A percentile compares a stretch with the other conserved stretches of the same genome.
Evolutionary conservation across 1,140 invertebrate genomes (phyloP).

Genomic region (Zaprionus inermis): DNA sequence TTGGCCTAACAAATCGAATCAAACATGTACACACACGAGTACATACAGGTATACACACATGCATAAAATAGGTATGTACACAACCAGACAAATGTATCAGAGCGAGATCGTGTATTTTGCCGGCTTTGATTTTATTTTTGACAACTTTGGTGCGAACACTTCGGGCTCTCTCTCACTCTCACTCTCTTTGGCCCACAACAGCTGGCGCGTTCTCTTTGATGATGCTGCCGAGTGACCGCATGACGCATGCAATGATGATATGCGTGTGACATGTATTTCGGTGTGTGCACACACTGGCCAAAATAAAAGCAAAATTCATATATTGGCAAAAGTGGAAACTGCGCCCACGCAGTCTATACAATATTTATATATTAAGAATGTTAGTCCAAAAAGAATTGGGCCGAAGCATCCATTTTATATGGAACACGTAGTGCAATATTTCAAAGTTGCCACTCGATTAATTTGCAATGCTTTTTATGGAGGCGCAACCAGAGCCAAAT

Average conservation of each 20-base stretch:
- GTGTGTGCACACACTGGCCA: slow-evolving; percentile 52
- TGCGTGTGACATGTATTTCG: slow-evolving; percentile 26
- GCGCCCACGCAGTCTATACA: slow-evolving; percentile 62
- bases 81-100: slow-evolving; percentile 8
- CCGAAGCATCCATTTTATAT: slow-evolving; percentile 25
- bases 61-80: slow-evolving; percentile 6
- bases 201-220: slow-evolving; percentile 35
- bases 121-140: slow-evolving; percentile 77
- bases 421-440: slow-evolving; percentile 37
- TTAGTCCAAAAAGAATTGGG: slow-evolving; percentile 38
- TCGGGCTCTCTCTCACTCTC: slow-evolving; percentile 16
- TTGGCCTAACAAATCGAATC: slow-evolving; percentile 39
- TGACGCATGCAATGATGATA: slow-evolving; percentile 69
- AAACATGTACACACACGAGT: slow-evolving; percentile 13
- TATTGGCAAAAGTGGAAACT: slow-evolving; percentile 68
- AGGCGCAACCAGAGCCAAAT: slow-evolving; percentile 65
- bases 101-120: slow-evolving; percentile 52
- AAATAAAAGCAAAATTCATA: slow-evolving; percentile 42
- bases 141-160: slow-evolving; percentile 52
- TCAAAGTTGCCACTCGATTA: slow-evolving; percentile 45
- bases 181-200: slow-evolving; percentile 13
- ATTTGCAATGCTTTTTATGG: slow-evolving; percentile 76
- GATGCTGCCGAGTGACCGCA: slow-evolving; percentile 63
- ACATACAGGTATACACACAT: not conserved
- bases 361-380: slow-evolving; percentile 60